phyloP scores from a whole-genome alignment of 2,797 vertebrate genomes.

The Choloepus didactylus region DNA sequence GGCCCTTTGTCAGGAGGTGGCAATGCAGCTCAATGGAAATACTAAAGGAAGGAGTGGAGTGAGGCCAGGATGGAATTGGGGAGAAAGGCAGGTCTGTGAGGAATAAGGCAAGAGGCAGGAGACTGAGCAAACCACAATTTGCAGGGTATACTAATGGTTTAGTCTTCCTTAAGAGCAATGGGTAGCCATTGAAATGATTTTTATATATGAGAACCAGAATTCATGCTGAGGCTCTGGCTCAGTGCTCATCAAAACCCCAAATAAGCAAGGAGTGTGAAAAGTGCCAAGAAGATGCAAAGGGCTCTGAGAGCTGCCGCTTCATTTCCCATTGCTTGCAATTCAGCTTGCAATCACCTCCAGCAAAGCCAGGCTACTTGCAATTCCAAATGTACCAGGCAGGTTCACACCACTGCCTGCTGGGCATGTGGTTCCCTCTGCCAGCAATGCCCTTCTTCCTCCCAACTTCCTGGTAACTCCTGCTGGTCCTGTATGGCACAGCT shows the following conservation, averaged over 20 bases:
- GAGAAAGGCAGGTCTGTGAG: not conserved
- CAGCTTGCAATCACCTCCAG: not conserved
- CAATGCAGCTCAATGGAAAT: not conserved
- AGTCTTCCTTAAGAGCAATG: not conserved
- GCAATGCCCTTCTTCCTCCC: not conserved
- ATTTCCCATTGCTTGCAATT: not conserved
- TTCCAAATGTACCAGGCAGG: not conserved
- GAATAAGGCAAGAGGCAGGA: not conserved
- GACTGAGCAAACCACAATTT: not conserved
- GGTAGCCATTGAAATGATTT: not conserved
- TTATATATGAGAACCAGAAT: constrained; percentile 13
- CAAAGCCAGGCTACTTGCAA: not conserved
- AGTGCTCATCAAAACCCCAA: not conserved
- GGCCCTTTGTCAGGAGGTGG: not conserved
- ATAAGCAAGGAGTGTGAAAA: not conserved
- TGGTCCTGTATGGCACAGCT: not conserved
- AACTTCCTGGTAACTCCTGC: not conserved
- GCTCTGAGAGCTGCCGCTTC: not conserved
- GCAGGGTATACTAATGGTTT: not conserved
- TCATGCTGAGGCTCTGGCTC: not conserved
- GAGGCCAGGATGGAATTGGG: accelerated
- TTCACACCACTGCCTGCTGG: not conserved
- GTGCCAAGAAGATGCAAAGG: not conserved
- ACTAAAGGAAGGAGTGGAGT: not conserved
- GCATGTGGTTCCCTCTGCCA: not conserved